Evolutionary conservation across 2,888 invertebrate genomes (phyloP).

Genomic region (Polyploca ridens): DNA sequence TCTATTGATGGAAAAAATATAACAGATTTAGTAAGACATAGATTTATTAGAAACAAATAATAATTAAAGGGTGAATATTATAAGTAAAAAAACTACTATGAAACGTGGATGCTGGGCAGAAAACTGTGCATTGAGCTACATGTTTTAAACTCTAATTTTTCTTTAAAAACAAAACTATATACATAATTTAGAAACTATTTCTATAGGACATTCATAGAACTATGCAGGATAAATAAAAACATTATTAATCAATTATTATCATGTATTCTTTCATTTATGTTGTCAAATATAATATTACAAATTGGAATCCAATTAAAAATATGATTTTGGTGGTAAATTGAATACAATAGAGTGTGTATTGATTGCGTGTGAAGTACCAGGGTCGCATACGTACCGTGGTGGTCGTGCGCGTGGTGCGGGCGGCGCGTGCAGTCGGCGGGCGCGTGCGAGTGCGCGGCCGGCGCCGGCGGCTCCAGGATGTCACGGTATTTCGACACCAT

Average conservation of each 20-base stretch:
- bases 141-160: constrained; percentile 10
- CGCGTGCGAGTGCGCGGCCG: constrained; percentile 41
- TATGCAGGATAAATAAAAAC: not conserved
- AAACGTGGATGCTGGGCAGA: constrained; percentile 44
- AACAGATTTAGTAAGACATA: constrained; percentile 20
- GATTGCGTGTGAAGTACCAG: constrained; percentile 1
- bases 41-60: constrained; percentile 12
- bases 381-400: constrained; percentile 62
- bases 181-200: constrained; percentile 15
- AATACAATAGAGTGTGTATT: not conserved
- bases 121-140: constrained; percentile 43
- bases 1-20: constrained; percentile 45
- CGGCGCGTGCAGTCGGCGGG: constrained; percentile 71
- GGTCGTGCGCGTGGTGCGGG: constrained; percentile 71
- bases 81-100: constrained; percentile 36
- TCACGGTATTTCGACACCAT: constrained; percentile 99
- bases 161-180: constrained; percentile 8
- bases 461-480: constrained; percentile 95
- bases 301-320: not conserved
- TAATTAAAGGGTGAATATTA: constrained; percentile 23
- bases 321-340: not conserved
- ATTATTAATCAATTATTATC: not conserved
- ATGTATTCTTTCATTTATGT: not conserved
- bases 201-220: constrained; percentile 19
- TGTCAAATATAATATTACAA: too few species aligned